These are phyloP conservation scores for Exocentrus adspersus DNA, from an alignment of 2,888 invertebrate genomes.

Conservation along the genomic window DNA sequence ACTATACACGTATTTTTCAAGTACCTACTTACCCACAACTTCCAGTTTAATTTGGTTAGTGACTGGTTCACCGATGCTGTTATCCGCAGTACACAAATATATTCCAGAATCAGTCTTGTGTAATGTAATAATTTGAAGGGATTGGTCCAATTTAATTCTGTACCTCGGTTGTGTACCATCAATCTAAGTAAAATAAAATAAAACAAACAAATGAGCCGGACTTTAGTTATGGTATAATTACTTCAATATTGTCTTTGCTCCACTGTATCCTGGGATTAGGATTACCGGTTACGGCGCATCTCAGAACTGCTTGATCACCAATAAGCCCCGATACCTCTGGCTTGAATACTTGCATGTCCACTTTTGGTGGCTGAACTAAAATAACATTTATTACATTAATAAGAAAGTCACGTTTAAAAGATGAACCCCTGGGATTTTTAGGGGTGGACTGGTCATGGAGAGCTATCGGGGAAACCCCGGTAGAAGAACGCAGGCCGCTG, in stretches of 20 bases:
- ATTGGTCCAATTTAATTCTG: constrained; percentile 72
- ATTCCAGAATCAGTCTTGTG: constrained; percentile 84
- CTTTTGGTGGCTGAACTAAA: constrained; percentile 58
- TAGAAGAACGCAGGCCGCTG: no score
- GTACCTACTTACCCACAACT: constrained; percentile 79
- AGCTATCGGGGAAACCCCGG: no score
- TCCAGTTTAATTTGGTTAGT: constrained; percentile 75
- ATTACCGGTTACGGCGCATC: constrained; percentile 80
- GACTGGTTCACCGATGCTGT: constrained; percentile 76
- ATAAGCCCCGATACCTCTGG: constrained; percentile 74
- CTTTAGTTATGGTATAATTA: no score
- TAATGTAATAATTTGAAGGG: constrained; percentile 84
- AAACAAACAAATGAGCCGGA: no score
- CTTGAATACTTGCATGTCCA: constrained; percentile 63
- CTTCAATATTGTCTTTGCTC: constrained; percentile 77
- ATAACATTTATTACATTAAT: no score
- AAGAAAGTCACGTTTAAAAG: no score
- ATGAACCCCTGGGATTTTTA: no score
- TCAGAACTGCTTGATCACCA: constrained; percentile 78
- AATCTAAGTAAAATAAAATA: constrained; percentile 67
- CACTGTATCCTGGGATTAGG: constrained; percentile 83
- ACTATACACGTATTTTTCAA: no score
- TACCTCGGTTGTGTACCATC: constrained; percentile 78
- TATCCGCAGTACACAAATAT: constrained; percentile 87
- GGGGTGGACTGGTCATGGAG: no score